Evolutionary conservation across 2,888 invertebrate species (phyloP).

Genomic region (Chesias legatella): DNA sequence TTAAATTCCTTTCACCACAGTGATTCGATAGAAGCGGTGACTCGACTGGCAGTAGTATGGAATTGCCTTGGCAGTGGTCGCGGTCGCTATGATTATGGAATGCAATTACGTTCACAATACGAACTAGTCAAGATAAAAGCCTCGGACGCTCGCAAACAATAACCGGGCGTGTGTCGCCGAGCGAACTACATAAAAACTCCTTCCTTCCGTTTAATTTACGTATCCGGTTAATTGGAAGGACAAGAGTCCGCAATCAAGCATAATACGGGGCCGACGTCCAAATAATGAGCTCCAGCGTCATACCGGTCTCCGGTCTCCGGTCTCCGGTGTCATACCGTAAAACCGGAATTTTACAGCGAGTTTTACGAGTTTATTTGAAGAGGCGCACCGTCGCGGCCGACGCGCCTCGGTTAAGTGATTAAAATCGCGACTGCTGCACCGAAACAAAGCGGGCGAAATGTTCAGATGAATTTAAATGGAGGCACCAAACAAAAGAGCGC

Average conservation of each 20-base stretch:
- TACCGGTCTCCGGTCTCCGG: too few relatives aligned
- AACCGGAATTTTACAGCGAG: slow-evolving; percentile 44
- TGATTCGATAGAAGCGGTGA: too few relatives aligned
- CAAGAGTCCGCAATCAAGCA: slow-evolving; percentile 45
- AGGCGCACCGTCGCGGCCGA: slow-evolving; percentile 34
- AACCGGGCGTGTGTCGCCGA: not conserved
- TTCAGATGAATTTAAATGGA: slow-evolving; percentile 72
- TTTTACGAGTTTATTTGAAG: slow-evolving; percentile 54
- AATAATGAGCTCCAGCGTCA: slow-evolving; percentile 47
- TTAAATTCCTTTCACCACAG: too few relatives aligned
- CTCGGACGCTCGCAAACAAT: not conserved
- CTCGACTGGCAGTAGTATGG: too few relatives aligned
- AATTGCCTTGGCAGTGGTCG: slow-evolving; percentile 1
- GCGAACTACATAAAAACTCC: slow-evolving; percentile 14
- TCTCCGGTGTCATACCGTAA: slow-evolving; percentile 43
- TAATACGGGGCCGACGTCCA: slow-evolving; percentile 42
- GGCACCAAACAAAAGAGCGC: slow-evolving; percentile 50
- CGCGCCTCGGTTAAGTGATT: slow-evolving; percentile 70
- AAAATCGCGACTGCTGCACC: slow-evolving; percentile 60
- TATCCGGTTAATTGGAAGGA: slow-evolving; percentile 46
- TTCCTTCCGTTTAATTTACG: slow-evolving; percentile 45
- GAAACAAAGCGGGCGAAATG: slow-evolving; percentile 61
- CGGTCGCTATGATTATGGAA: not conserved
- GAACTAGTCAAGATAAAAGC: not conserved
- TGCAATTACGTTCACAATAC: not conserved